Evolutionary conservation across 1,140 invertebrate species (phyloP), one percentile per base, ranked within the genome.

Genomic region (Drosophila sucinea): DNA sequence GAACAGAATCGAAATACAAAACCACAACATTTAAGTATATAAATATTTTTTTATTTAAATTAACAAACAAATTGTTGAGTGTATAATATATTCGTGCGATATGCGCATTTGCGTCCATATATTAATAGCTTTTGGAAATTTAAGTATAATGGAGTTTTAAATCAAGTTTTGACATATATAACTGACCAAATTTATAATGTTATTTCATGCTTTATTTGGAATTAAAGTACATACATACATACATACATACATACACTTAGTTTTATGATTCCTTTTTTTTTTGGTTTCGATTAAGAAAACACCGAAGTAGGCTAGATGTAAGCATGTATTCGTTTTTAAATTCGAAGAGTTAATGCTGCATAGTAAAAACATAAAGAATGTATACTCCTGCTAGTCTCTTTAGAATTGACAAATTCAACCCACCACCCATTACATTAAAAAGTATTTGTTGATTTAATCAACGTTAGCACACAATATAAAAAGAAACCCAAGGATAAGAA

Each of bases 31-130:
- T 33, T 56, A 73, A 17, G 74, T 38, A 61, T 62, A 76, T 64
- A 81, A 86, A 82, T 85, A 85, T 85, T 85, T 85, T 85, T 85
- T 86, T 85, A 85, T 79, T 78, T 81, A 63, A 29, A 44, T 6
- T n/a, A 38, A 10, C 64, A 61, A 32, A 74, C 23, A 54, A 74
- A 60, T 47, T 25, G 55, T 76, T 73, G 55, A 67, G 70, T 73
- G 75, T 76, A 69, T 27, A 77, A 71, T 33, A 70, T 65, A 35
- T 69, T 60, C 38, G 23, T n/a, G 44, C 44, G 44, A 44, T 44
- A 58, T 35, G 61, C 33, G 44, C 11, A 47, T 29, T 57, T 60
- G 58, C 65, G 63, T 57, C 65, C 62, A 75, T 47, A 40, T 44
- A 51, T 67, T 73, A n/a, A 61, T 67, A 67, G 27, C 8, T 56